Percentiles rank a stretch among this genome's conserved stretches.
Conservation (phyloP, 2,888 invertebrate species). For the Synergus gifuensis region DNA sequence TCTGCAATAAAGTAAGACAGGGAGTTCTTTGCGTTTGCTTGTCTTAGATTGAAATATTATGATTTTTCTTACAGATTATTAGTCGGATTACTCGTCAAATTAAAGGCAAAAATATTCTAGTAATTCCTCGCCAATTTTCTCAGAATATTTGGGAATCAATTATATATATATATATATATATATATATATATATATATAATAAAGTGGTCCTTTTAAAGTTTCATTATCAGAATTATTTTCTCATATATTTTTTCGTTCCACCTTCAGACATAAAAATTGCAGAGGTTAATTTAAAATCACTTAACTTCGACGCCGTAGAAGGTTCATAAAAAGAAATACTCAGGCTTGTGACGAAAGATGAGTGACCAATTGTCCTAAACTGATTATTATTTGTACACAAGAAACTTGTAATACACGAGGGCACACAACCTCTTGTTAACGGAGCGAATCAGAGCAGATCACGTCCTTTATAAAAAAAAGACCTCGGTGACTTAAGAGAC, state of each 20-base stretch:
- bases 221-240: background rate
- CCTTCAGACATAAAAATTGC: background rate
- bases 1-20: background rate
- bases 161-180: background rate
- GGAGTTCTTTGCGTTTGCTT: background rate
- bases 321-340: background rate
- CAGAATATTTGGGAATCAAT: background rate
- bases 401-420: slow-evolving; percentile 3
- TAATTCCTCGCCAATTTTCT: too few relatives aligned
- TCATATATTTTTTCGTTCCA: background rate
- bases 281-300: slow-evolving; percentile 4
- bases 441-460: background rate
- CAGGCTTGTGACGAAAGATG: background rate
- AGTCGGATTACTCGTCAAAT: background rate
- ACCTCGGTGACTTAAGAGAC: background rate
- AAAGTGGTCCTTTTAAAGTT: background rate
- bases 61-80: background rate
- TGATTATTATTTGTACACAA: slow-evolving; percentile 18
- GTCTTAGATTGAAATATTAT: slow-evolving; percentile 1
- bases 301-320: background rate
- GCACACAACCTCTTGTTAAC: background rate
- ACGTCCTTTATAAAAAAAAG: background rate
- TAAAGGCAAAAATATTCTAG: background rate
- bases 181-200: background rate
- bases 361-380: slow-evolving; percentile 13